Evolutionary conservation across 2,113 vertebrate species (phyloP).

Genomic region (Lamprologus tigripictilis): DNA sequence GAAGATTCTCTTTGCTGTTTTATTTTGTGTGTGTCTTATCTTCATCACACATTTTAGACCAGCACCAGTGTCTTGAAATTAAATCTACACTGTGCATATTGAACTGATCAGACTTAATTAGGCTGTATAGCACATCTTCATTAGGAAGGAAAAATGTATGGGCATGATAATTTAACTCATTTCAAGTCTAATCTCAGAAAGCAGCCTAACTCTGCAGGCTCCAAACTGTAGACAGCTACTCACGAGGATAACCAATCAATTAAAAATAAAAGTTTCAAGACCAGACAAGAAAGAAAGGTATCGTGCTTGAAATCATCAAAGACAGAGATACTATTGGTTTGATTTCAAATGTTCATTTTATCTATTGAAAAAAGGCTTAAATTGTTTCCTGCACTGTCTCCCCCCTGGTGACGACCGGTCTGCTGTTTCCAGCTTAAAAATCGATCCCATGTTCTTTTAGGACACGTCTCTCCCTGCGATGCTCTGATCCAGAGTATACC

Average conservation of each 20-base stretch:
- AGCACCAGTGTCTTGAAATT: background rate
- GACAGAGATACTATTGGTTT: background rate
- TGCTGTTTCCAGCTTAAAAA: background rate
- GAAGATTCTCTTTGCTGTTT: background rate
- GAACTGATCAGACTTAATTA: background rate
- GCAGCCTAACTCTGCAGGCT: background rate
- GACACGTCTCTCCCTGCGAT: background rate
- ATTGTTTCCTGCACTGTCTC: background rate
- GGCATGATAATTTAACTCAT: background rate
- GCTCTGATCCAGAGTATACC: background rate
- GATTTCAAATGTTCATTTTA: background rate
- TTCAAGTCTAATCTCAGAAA: background rate
- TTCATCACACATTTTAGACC: background rate
- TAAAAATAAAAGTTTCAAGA: background rate
- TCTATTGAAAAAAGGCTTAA: background rate
- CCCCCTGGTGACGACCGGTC: background rate
- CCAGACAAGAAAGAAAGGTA: background rate
- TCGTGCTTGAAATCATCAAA: background rate
- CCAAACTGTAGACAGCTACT: background rate
- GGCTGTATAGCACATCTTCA: background rate
- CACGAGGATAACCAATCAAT: background rate
- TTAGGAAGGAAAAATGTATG: background rate
- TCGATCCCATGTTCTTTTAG: background rate
- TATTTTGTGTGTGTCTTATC: background rate
- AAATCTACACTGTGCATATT: background rate